Percentiles rank a stretch among this genome's conserved stretches.
Conservation (phyloP, 2,113 vertebrate genomes). For the Chaetodon auriga region DNA sequence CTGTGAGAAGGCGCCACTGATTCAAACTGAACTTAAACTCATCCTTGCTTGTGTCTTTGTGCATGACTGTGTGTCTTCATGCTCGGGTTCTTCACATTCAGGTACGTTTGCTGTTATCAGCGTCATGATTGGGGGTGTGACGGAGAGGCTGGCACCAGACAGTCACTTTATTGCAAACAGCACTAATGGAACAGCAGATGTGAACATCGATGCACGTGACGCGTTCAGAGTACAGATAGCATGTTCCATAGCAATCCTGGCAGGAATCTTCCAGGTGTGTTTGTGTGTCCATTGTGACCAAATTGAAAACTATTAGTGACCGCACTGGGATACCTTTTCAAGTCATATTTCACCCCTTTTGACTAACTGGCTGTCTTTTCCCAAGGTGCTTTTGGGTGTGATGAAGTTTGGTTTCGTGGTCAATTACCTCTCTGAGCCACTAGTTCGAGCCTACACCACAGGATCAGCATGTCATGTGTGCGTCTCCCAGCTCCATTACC, state of each 20-base stretch:
- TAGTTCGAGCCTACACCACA: conserved; percentile 93
- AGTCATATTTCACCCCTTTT: not conserved
- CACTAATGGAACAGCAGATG: conserved; percentile 67
- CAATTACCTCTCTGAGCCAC: conserved; percentile 94
- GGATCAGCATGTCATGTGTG: conserved; percentile 90
- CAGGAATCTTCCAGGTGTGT: conserved; percentile 91
- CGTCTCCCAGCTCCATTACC: conserved; percentile 92
- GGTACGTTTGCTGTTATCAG: conserved; percentile 95
- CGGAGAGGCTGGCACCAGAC: conserved; percentile 85
- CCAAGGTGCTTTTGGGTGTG: conserved; percentile 90
- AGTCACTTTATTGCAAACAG: conserved; percentile 79
- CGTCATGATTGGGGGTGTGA: conserved; percentile 93
- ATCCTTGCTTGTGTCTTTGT: not conserved
- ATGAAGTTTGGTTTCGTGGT: conserved; percentile 95
- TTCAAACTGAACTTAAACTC: not conserved
- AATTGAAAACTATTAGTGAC: not conserved
- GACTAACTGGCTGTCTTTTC: not conserved
- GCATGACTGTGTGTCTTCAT: not conserved
- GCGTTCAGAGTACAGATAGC: conserved; percentile 86
- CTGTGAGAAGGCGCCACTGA: not conserved
- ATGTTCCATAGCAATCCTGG: conserved; percentile 86
- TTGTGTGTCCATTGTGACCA: not conserved
- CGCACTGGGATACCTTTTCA: not conserved
- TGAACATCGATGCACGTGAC: conserved; percentile 72
- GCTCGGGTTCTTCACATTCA: conserved; percentile 59